Conservation (phyloP, 2,113 vertebrate species). For the Heteronetta atricapilla region DNA sequence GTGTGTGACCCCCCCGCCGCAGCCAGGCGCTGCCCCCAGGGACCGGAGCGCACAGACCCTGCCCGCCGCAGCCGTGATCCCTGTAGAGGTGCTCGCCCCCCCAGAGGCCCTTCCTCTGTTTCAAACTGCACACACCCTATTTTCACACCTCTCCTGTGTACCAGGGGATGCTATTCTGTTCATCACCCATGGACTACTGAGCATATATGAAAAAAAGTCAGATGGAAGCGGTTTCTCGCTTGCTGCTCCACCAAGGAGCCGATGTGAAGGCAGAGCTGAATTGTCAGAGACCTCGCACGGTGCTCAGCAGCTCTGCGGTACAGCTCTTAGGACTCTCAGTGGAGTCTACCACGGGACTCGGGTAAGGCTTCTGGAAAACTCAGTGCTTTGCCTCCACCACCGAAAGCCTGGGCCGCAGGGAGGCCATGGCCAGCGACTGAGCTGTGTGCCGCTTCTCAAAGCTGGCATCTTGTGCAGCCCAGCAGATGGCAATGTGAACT, state of each 20-base stretch:
- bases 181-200: rapidly evolving
- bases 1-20: rapidly evolving
- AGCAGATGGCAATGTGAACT: conserved; percentile 61
- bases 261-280: background rate
- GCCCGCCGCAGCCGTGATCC: background rate
- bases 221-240: no score
- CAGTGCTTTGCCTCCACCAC: background rate
- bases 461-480: background rate
- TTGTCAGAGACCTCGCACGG: background rate
- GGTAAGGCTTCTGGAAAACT: background rate
- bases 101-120: background rate
- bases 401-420: background rate
- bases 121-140: background rate
- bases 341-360: background rate
- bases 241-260: background rate
- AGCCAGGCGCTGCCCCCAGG: rapidly evolving
- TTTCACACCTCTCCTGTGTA: background rate
- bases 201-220: background rate
- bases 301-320: background rate
- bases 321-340: background rate
- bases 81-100: rapidly evolving
- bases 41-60: background rate
- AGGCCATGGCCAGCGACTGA: no score
- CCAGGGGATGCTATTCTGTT: background rate
- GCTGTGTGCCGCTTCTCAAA: no score